These are phyloP conservation scores for Hoplodrina blanda DNA, from an alignment of 2,888 invertebrate species.

Conservation along the genomic window DNA sequence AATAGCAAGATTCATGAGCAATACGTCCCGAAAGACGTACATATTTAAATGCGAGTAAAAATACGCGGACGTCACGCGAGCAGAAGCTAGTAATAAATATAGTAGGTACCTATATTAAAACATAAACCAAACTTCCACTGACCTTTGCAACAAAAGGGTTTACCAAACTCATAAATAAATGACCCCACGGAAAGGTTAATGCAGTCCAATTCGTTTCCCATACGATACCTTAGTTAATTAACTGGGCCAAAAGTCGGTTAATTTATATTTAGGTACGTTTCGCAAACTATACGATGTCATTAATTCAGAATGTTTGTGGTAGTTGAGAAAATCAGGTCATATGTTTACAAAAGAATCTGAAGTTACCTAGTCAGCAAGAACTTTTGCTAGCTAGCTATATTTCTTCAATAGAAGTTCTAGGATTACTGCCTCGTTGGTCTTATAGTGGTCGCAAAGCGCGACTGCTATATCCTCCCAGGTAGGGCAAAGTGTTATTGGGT, in stretches of 20 bases:
- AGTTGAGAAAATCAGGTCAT: slow-evolving; percentile 5
- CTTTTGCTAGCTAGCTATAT: slow-evolving; percentile 3
- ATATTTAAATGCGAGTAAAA: too few relatives aligned
- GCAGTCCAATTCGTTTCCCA: slow-evolving; percentile 56
- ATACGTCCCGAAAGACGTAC: too few relatives aligned
- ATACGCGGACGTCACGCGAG: too few relatives aligned
- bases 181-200: slow-evolving; percentile 45
- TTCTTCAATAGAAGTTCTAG: not conserved
- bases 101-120: not conserved
- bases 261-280: slow-evolving; percentile 53
- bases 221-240: slow-evolving; percentile 61
- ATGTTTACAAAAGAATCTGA: slow-evolving; percentile 23
- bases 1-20: too few relatives aligned
- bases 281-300: slow-evolving; percentile 47
- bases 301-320: slow-evolving; percentile 29
- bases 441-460: too few relatives aligned
- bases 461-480: too few relatives aligned
- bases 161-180: slow-evolving; percentile 49
- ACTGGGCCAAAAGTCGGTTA: slow-evolving; percentile 55
- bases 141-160: slow-evolving; percentile 34
- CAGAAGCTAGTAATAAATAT: not conserved
- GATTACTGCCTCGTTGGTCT: not conserved
- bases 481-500: too few relatives aligned
- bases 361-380: slow-evolving; percentile 31
- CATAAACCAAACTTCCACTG: slow-evolving; percentile 1